Base-by-base conservation (phyloP, 1,140 invertebrate species). In the Heliconius hewitsoni region DNA sequence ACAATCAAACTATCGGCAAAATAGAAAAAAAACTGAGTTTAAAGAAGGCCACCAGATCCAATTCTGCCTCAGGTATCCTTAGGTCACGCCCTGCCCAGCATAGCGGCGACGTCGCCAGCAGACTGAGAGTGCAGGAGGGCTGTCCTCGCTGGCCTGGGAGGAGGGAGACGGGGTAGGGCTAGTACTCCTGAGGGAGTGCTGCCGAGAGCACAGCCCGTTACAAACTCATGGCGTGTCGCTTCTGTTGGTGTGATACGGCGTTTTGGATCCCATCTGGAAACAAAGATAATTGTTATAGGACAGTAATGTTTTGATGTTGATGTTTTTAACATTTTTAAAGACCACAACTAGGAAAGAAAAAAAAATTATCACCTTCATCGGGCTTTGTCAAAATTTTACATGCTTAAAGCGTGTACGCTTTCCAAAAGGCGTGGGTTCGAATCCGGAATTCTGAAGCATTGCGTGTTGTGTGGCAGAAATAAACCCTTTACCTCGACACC, bases 221-320 rank as follows among this genome's bases (percentile, higher is more conserved):
- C 94, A 96, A 97, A 98, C 87, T 97, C 97, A 91, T 98, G 97
- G 57, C 96, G 95, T 66, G 97, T 95, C 37, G 97, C 97, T 88
- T 99, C 98, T 73, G 97, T 97, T 3, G 99, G 98, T 23, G 97
- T 99, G 96, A 99, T 97, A 76, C 99, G 96, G 81, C 97, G 97
- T 84, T 98, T 97, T 18, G 98, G 97, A 95, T 99, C 98, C 99
- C 99, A 99, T 90, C 97, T 98, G 91, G 18, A 91, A 93, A 81
- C 6, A 57, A 57, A 57, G 0, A 4, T 6, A 19, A 6, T 52
- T 19, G 1, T 46, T 34, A 3, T 30, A 30, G 30, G 2, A 30
- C 30, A 30, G 30, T 30, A 30, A 30, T 30, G 2, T 30, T 30
- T 42, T 42, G 42, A 42, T 42, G 34, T 34, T 34, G 34, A 34